Evolutionary conservation across 2,797 vertebrate species (phyloP).

Genomic region (Hirundo rustica): DNA sequence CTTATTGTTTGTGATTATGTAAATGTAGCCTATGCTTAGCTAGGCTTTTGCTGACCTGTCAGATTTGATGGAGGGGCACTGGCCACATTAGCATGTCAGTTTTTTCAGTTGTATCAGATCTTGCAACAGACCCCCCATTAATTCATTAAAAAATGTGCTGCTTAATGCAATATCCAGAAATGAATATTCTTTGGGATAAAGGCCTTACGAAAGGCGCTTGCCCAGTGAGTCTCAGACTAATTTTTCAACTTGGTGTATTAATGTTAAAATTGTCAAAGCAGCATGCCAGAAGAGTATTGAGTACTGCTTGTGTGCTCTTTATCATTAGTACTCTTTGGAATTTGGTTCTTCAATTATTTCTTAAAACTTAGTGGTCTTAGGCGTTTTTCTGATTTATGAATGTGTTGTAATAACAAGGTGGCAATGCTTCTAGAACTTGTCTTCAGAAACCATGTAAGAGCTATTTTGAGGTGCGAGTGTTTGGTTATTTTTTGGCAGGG

Average conservation of each 20-base stretch:
- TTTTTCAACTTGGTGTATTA: background rate
- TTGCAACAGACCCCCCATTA: background rate
- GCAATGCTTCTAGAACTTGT: background rate
- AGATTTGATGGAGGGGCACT: background rate
- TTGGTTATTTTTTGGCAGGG: background rate
- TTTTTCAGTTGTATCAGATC: background rate
- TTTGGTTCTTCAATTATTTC: background rate
- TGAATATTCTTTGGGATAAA: background rate
- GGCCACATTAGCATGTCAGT: background rate
- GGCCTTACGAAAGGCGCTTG: background rate
- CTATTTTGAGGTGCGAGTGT: background rate
- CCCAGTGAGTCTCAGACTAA: background rate
- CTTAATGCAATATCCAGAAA: background rate
- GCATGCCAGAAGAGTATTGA: background rate
- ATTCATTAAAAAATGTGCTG: background rate
- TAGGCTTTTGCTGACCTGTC: slow-evolving; percentile 10
- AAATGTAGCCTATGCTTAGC: background rate
- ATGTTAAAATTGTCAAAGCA: background rate
- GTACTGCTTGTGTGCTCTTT: background rate
- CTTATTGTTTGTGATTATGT: slow-evolving; percentile 28
- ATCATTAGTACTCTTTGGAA: background rate
- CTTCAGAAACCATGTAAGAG: background rate
- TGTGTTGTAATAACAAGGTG: background rate
- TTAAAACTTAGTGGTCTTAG: background rate
- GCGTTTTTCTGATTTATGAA: background rate